These are phyloP conservation scores for Pipistrellus nathusii DNA, from an alignment of 2,797 vertebrate species.

Conservation along the genomic window DNA sequence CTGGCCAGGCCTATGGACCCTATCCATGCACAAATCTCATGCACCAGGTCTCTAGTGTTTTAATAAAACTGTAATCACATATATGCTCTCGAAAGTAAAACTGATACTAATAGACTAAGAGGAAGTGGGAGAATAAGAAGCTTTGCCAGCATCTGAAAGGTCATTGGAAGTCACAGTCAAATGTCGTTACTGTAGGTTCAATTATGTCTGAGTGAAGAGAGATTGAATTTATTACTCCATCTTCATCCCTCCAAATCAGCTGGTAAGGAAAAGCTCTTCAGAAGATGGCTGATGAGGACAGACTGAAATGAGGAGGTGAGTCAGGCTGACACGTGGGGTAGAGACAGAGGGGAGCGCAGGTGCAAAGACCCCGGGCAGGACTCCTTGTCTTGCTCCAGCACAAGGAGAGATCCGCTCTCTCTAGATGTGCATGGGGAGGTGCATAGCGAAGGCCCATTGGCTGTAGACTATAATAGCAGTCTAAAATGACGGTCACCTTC, in stretches of 20 bases:
- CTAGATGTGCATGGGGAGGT: accelerated
- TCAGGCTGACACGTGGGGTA: not conserved
- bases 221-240: not conserved
- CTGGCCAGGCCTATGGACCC: too few relatives aligned
- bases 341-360: not conserved
- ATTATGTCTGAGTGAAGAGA: not conserved
- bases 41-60: too few relatives aligned
- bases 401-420: not conserved
- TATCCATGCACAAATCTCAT: too few relatives aligned
- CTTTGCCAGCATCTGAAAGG: not conserved
- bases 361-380: not conserved
- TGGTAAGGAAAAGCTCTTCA: not conserved
- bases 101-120: not conserved
- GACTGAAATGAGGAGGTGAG: not conserved
- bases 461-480: not conserved
- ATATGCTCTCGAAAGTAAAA: not conserved
- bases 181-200: not conserved
- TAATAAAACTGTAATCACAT: not conserved
- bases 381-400: not conserved
- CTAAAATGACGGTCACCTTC: not conserved
- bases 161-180: not conserved
- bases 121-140: not conserved
- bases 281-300: not conserved
- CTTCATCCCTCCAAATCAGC: not conserved
- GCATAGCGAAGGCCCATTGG: not conserved